A percentile compares a stretch with the other conserved stretches of the same genome.
phyloP scores from a whole-genome alignment of 64 coral and sea anemone genomes.

The Trachythela sp. region DNA sequence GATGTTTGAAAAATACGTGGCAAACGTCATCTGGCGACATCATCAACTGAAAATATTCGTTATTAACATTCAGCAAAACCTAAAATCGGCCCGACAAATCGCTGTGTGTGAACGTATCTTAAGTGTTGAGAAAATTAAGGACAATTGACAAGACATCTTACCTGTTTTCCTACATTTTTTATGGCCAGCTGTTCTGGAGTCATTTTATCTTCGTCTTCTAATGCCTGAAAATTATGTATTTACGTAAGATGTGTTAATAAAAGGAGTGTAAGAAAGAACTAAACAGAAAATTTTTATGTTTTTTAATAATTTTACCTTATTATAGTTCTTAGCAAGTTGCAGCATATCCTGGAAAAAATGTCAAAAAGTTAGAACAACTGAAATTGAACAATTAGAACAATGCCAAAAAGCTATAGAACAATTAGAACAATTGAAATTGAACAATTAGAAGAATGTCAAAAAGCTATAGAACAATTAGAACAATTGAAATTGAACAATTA shows the following conservation, averaged over 20 bases:
- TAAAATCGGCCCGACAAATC: too few relatives aligned
- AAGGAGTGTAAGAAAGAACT: not conserved
- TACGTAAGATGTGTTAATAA: not conserved
- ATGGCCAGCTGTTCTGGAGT: slow-evolving; percentile 88
- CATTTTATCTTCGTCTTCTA: slow-evolving; percentile 96
- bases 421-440: too few relatives aligned
- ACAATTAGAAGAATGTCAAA: not conserved
- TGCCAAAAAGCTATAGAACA: too few relatives aligned
- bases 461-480: not conserved
- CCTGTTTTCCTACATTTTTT: slow-evolving; percentile 96
- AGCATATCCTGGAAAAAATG: slow-evolving; percentile 76
- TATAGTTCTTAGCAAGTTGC: slow-evolving; percentile 86
- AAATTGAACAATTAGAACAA: not conserved
- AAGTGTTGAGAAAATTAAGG: too few relatives aligned
- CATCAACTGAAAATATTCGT: too few relatives aligned
- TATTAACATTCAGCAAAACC: too few relatives aligned
- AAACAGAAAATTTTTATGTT: not conserved
- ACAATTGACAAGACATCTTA: too few relatives aligned
- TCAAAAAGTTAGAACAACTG: not conserved
- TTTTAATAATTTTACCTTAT: slow-evolving; percentile 57
- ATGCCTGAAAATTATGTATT: slow-evolving; percentile 58
- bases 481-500: too few relatives aligned
- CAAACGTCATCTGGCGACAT: too few relatives aligned
- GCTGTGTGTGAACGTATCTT: too few relatives aligned
- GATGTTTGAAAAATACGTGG: too few relatives aligned